phyloP scores from a whole-genome alignment of 2,797 vertebrate species.

The Mormyrops attenuatus region DNA sequence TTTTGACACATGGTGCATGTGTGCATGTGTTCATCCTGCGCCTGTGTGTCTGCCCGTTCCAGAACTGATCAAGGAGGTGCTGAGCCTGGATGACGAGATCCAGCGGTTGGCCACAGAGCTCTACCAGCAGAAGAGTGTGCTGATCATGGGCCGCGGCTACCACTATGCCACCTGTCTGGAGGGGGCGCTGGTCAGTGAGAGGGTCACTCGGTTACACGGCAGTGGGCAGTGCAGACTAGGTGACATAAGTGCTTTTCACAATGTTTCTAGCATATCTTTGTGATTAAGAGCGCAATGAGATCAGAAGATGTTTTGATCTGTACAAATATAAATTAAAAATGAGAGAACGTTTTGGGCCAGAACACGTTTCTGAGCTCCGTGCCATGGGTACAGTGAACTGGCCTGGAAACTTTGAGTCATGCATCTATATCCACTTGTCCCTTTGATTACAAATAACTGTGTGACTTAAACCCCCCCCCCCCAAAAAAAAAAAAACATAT shows the following conservation, averaged over 20 bases:
- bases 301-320: background rate
- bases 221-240: background rate
- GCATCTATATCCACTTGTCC: background rate
- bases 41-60: background rate
- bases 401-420: background rate
- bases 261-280: background rate
- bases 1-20: background rate
- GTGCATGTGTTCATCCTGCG: background rate
- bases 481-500: background rate
- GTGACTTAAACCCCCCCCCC: background rate
- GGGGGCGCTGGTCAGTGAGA: conserved; percentile 81
- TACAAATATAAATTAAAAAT: background rate
- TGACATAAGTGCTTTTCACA: background rate
- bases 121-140: conserved; percentile 93
- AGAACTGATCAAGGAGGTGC: conserved; percentile 95
- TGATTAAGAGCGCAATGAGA: background rate
- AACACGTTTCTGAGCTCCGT: background rate
- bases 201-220: background rate
- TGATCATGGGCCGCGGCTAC: conserved; percentile 97
- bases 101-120: conserved; percentile 87
- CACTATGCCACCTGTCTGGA: conserved; percentile 96
- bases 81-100: conserved; percentile 94
- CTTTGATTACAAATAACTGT: background rate
- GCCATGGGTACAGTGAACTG: background rate
- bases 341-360: background rate